Percentiles rank a stretch among this genome's conserved stretches.
phyloP scores from a whole-genome alignment of 2,888 invertebrate genomes.

The Drosophila algonquin region DNA sequence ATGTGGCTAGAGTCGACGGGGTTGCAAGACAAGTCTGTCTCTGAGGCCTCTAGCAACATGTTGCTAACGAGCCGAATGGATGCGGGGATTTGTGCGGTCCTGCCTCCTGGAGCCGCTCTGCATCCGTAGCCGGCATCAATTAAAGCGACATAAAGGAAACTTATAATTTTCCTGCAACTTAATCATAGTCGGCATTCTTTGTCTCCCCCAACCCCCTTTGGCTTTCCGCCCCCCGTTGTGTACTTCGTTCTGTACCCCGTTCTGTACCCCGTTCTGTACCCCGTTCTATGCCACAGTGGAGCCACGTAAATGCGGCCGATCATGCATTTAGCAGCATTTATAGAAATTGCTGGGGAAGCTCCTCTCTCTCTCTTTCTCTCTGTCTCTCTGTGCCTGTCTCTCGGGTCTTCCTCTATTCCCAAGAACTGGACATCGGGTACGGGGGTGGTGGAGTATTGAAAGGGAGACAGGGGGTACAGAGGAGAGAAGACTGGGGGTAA shows the following conservation, averaged over 20 bases:
- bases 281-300: slow-evolving; percentile 1
- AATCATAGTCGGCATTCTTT: slow-evolving; percentile 70
- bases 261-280: slow-evolving; percentile 6
- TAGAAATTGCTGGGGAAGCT: slow-evolving; percentile 58
- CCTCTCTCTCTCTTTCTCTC: slow-evolving; percentile 10
- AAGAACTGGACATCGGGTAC: slow-evolving; percentile 58
- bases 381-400: background rate
- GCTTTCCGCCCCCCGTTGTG: slow-evolving; percentile 15
- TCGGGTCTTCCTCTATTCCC: slow-evolving; percentile 12
- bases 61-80: slow-evolving; percentile 59
- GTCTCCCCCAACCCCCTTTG: background rate
- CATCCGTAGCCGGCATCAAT: slow-evolving; percentile 72
- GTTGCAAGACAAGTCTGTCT: background rate
- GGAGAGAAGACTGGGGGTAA: slow-evolving; percentile 46
- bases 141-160: slow-evolving; percentile 74
- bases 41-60: slow-evolving; percentile 9
- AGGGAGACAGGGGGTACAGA: slow-evolving; percentile 20
- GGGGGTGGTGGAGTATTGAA: slow-evolving; percentile 29
- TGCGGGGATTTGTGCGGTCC: background rate
- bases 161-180: slow-evolving; percentile 74
- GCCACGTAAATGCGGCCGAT: slow-evolving; percentile 15
- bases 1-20: background rate
- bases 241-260: slow-evolving; percentile 3
- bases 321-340: slow-evolving; percentile 72
- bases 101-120: slow-evolving; percentile 18